Conservation (phyloP, 2,113 vertebrate genomes). For the Pedetes capensis region DNA sequence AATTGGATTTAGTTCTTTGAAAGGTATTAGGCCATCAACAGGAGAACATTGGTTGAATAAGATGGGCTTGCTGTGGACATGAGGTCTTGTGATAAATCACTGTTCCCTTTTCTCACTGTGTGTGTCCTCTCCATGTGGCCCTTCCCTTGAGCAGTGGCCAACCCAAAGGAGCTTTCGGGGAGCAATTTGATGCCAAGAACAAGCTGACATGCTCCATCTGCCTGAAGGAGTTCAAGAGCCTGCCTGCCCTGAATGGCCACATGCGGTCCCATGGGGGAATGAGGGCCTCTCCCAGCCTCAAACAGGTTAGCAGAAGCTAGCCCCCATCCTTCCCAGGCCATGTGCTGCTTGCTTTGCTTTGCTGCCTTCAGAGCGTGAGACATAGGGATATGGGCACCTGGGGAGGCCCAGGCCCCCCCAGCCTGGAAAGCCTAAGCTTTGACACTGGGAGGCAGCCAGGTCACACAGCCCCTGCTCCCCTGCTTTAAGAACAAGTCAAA, state of each 20-base stretch:
- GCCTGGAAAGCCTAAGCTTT: neutral
- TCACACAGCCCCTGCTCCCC: neutral
- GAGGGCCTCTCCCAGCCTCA: slow-evolving; percentile 85
- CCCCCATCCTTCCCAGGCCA: neutral
- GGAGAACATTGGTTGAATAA: neutral
- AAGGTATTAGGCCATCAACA: neutral
- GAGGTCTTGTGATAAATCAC: neutral
- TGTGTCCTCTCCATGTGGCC: slow-evolving; percentile 61
- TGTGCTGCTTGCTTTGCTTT: slow-evolving; percentile 84
- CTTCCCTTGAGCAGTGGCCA: slow-evolving; percentile 74
- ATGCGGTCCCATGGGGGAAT: slow-evolving; percentile 91
- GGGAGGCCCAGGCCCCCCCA: neutral
- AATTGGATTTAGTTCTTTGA: neutral
- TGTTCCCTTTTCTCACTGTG: neutral
- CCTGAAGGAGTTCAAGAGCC: slow-evolving; percentile 92
- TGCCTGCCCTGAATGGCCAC: slow-evolving; percentile 93
- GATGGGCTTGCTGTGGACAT: neutral
- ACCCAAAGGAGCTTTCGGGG: slow-evolving; percentile 81
- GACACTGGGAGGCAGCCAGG: neutral
- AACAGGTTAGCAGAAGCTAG: slow-evolving; percentile 82
- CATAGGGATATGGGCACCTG: neutral
- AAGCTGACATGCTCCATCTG: slow-evolving; percentile 90
- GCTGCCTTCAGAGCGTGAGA: slow-evolving; percentile 50
- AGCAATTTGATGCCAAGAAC: slow-evolving; percentile 83
- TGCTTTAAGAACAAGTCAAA: neutral